Conservation (phyloP, 1,140 invertebrate species). For the Geopemphigus sp. region DNA sequence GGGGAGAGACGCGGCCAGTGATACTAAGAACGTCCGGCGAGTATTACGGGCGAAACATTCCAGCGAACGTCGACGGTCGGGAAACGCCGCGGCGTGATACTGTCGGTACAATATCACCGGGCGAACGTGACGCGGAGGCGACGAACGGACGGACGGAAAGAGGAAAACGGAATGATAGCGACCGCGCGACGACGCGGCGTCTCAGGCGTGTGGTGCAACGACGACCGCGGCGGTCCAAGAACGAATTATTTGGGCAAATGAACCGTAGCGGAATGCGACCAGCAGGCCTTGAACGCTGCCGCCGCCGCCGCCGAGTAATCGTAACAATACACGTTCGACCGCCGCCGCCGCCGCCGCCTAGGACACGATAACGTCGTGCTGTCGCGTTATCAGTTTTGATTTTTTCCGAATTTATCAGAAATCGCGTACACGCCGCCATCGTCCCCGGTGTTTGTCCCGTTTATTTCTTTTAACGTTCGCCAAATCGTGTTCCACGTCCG, state of each 20-base stretch:
- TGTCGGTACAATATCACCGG: no score
- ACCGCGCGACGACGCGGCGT: background rate
- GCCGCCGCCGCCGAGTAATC: background rate
- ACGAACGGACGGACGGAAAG: background rate
- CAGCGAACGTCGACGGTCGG: background rate
- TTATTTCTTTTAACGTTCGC: no score
- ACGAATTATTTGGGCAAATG: conserved; percentile 35
- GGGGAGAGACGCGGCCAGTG: no score
- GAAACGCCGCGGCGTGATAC: conserved; percentile 1
- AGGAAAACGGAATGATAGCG: background rate
- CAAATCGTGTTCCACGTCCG: no score
- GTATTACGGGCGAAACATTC: background rate
- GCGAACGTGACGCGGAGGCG: background rate
- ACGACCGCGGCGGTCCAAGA: background rate
- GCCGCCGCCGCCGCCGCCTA: no score
- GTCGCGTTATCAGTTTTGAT: no score
- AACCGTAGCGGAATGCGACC: conserved; percentile 27
- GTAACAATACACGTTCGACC: background rate
- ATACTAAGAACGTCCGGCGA: no score
- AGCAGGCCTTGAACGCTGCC: conserved; percentile 12
- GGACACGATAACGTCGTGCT: no score
- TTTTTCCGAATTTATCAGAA: no score
- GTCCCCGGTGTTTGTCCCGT: no score
- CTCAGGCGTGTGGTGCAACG: background rate
- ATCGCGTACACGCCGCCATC: no score